Conservation (phyloP, 2,888 invertebrate genomes). For the Conus canariensis region DNA sequence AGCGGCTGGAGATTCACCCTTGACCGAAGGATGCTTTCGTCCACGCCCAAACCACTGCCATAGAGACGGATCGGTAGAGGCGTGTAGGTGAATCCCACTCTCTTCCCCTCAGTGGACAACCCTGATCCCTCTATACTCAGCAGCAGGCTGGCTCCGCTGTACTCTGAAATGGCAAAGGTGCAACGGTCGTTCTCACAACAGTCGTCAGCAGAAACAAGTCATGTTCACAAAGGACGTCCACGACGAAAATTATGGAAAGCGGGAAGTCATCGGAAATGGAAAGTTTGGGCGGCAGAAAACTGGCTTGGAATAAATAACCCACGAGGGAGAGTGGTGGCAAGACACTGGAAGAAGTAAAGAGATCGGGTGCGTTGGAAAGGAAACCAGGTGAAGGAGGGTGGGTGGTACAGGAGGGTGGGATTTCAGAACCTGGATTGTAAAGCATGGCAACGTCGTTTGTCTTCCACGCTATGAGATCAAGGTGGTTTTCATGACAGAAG, state of each 20-base stretch:
- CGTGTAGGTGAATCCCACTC: slow-evolving; percentile 66
- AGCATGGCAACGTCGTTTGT: background rate
- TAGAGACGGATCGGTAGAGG: slow-evolving; percentile 66
- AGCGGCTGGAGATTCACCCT: slow-evolving; percentile 41
- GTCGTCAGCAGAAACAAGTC: background rate
- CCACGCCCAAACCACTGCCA: slow-evolving; percentile 41
- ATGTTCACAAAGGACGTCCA: background rate
- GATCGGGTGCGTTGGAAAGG: background rate
- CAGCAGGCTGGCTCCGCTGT: slow-evolving; percentile 68
- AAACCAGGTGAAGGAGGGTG: slow-evolving; percentile 29
- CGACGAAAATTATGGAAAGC: background rate
- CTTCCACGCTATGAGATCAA: background rate
- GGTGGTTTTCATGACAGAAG: background rate
- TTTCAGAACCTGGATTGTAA: background rate
- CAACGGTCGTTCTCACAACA: background rate
- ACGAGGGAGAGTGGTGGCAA: background rate
- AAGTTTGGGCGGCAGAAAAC: background rate
- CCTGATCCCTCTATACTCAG: slow-evolving; percentile 70
- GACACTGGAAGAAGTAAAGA: slow-evolving; percentile 1
- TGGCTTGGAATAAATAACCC: background rate
- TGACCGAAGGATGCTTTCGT: slow-evolving; percentile 39
- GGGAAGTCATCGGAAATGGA: background rate
- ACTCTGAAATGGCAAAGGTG: slow-evolving; percentile 58
- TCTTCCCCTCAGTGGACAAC: slow-evolving; percentile 57
- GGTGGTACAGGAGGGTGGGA: background rate